Percentiles rank a stretch among this genome's conserved stretches.
Conservation (phyloP, 2,797 vertebrate genomes). For the Chanos chanos region DNA sequence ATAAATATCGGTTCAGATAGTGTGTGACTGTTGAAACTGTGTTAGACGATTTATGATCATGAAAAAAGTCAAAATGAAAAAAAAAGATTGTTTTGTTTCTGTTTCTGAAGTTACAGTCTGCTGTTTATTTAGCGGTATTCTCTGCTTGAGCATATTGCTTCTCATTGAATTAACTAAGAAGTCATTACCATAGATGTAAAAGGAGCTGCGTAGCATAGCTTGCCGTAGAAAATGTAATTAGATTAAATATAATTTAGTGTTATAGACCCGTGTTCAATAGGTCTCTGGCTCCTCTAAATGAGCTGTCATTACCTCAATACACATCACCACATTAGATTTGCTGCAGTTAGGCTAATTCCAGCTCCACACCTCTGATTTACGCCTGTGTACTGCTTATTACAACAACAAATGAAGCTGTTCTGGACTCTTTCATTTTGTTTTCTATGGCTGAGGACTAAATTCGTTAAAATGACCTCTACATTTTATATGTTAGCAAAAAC, state of each 20-base stretch:
- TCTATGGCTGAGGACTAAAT: constrained; percentile 81
- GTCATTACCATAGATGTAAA: constrained; percentile 7
- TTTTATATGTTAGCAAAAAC: constrained; percentile 85
- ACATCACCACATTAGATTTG: constrained; percentile 88
- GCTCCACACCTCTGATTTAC: constrained; percentile 93
- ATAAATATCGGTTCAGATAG: too few species aligned
- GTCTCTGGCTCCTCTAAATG: constrained; percentile 78
- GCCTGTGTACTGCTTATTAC: constrained; percentile 80
- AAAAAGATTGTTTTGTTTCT: constrained; percentile 17
- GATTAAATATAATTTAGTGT: constrained; percentile 83
- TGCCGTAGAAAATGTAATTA: constrained; percentile 72
- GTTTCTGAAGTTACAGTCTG: constrained; percentile 3
- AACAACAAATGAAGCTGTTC: constrained; percentile 85
- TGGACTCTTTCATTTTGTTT: constrained; percentile 78
- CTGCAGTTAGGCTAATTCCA: constrained; percentile 85
- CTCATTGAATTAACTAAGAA: constrained; percentile 8
- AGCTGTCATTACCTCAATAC: constrained; percentile 87
- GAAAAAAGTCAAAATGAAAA: neutral
- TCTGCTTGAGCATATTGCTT: too few species aligned
- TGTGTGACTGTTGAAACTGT: too few species aligned
- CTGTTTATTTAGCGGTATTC: too few species aligned
- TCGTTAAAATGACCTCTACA: constrained; percentile 87
- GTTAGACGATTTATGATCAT: too few species aligned
- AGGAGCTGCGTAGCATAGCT: constrained; percentile 62
- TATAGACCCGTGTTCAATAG: constrained; percentile 80